Evolutionary conservation across 1,140 invertebrate species (phyloP).

Genomic region (Calosoma granatense): DNA sequence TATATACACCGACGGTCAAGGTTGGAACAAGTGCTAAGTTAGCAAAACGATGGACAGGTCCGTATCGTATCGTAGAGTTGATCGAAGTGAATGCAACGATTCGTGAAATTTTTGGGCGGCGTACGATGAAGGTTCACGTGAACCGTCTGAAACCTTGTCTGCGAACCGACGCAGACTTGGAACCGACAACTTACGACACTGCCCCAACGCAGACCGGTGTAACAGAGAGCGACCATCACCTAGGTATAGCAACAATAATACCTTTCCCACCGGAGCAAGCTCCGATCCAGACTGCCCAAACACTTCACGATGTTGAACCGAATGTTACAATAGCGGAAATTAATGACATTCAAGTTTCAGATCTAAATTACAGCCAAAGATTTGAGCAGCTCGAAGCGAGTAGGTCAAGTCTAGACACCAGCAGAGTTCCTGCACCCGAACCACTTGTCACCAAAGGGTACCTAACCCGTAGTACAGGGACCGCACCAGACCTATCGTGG

Average conservation of each 20-base stretch:
- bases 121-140: slow-evolving; percentile 9
- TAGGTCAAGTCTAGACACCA: neutral
- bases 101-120: slow-evolving; percentile 6
- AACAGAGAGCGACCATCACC: neutral
- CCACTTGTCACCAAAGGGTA: no score
- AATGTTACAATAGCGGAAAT: neutral
- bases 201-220: neutral
- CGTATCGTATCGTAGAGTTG: slow-evolving; percentile 7
- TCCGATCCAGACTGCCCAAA: neutral
- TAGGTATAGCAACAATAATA: neutral
- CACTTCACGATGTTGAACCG: neutral
- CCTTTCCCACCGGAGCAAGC: neutral
- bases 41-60: slow-evolving; percentile 12
- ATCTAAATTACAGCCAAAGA: no score
- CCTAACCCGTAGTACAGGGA: neutral
- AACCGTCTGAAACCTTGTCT: slow-evolving; percentile 13
- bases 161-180: neutral
- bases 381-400: neutral
- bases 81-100: slow-evolving; percentile 11
- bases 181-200: neutral
- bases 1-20: slow-evolving; percentile 11
- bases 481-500: neutral
- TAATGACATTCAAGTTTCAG: no score
- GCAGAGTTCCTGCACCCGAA: neutral
- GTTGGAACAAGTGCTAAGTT: slow-evolving; percentile 11